These are phyloP conservation scores for Pteruthius melanotis DNA, from an alignment of 2,113 vertebrate species.

Conservation along the genomic window DNA sequence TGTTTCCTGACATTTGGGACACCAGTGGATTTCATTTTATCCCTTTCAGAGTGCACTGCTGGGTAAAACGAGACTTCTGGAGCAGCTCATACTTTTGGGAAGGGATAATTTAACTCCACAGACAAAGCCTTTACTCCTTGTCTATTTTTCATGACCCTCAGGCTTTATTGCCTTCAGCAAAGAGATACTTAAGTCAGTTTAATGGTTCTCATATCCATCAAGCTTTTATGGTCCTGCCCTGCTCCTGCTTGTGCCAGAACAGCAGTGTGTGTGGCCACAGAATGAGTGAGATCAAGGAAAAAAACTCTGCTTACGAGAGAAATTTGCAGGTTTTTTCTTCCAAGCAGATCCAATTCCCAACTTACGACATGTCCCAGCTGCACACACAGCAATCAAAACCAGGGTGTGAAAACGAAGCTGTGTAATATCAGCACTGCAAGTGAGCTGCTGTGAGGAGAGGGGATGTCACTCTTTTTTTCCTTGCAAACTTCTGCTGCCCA, in stretches of 20 bases:
- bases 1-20: not conserved
- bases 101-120: not conserved
- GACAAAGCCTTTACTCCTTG: not conserved
- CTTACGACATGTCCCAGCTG: not conserved
- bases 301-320: not conserved
- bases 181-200: not conserved
- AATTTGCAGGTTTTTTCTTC: not conserved
- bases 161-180: not conserved
- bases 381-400: not conserved
- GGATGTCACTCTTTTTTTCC: not conserved
- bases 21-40: not conserved
- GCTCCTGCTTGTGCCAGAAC: not conserved
- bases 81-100: not conserved
- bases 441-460: not conserved
- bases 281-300: not conserved
- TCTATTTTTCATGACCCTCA: not conserved
- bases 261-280: slow-evolving; percentile 18
- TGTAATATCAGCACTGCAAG: not conserved
- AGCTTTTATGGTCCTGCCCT: not conserved
- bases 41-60: not conserved
- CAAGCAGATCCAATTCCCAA: not conserved
- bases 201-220: slow-evolving; percentile 2
- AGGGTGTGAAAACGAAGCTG: not conserved
- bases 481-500: not conserved
- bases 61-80: not conserved